phyloP scores from a whole-genome alignment of 2,888 invertebrate genomes.

The Nomada goodeniana region DNA sequence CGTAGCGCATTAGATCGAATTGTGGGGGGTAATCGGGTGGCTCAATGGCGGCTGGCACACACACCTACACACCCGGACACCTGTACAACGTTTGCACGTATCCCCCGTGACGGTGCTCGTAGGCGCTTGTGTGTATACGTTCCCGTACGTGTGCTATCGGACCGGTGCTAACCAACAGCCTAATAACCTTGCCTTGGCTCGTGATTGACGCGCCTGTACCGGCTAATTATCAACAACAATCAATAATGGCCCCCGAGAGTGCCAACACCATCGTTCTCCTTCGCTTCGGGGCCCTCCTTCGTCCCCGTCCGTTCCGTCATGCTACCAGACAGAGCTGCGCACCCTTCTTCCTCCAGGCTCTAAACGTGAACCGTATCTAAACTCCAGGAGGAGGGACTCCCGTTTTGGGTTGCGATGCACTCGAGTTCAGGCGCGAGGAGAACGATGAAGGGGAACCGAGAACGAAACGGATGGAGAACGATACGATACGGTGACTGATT shows the following conservation, averaged over 20 bases:
- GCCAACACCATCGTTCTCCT: conserved; percentile 63
- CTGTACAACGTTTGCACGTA: conserved; percentile 38
- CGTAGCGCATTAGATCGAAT: conserved; percentile 81
- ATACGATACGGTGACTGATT: background rate
- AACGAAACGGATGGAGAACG: background rate
- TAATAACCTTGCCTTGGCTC: conserved; percentile 82
- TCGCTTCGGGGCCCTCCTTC: conserved; percentile 41
- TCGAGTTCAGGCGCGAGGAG: background rate
- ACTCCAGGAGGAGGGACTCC: conserved; percentile 28
- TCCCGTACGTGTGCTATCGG: conserved; percentile 70
- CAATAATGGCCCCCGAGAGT: conserved; percentile 77
- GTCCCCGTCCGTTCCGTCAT: conserved; percentile 23
- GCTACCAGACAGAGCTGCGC: conserved; percentile 51
- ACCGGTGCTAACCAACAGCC: conserved; percentile 81
- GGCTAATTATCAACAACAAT: conserved; percentile 84
- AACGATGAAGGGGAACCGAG: conserved; percentile 18
- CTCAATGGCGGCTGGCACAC: conserved; percentile 73
- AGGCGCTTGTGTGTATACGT: conserved; percentile 4
- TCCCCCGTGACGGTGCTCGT: conserved; percentile 13
- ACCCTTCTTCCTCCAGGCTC: conserved; percentile 43
- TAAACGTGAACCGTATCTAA: conserved; percentile 2
- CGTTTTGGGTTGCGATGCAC: conserved; percentile 37
- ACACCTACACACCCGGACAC: conserved; percentile 30
- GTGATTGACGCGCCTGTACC: conserved; percentile 83
- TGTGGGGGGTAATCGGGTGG: conserved; percentile 82